Percentiles rank a stretch among this genome's conserved stretches.
Conservation (phyloP, 2,113 vertebrate genomes). For the Pelvicachromis taeniatus region DNA sequence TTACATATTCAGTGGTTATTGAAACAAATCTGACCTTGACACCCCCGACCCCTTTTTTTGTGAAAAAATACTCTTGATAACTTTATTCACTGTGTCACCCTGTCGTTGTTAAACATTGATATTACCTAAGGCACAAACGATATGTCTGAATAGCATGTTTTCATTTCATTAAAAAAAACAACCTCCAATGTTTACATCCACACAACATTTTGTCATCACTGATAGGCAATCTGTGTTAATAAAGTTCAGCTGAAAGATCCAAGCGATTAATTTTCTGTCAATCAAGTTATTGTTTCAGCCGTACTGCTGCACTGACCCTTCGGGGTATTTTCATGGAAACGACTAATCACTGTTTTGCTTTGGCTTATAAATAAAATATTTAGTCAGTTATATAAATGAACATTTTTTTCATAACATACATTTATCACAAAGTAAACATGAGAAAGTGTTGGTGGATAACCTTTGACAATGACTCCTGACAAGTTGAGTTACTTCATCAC, state of each 20-base stretch:
- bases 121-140: not conserved
- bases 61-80: not conserved
- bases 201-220: not conserved
- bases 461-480: not conserved
- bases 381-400: not conserved
- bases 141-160: not conserved
- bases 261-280: not conserved
- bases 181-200: not conserved
- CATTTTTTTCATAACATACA: not conserved
- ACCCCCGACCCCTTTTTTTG: not conserved
- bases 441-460: not conserved
- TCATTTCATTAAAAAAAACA: not conserved
- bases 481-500: not conserved
- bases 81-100: not conserved
- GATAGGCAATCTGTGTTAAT: not conserved
- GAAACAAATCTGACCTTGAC: not conserved
- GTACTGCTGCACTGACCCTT: not conserved
- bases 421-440: not conserved
- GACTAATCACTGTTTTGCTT: not conserved
- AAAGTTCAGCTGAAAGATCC: not conserved
- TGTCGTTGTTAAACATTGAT: slow-evolving; percentile 41
- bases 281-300: not conserved
- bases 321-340: not conserved
- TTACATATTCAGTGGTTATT: not conserved
- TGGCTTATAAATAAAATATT: not conserved